phyloP scores from a whole-genome alignment of 2,888 invertebrate species.

The Nemotelus pantherinus region DNA sequence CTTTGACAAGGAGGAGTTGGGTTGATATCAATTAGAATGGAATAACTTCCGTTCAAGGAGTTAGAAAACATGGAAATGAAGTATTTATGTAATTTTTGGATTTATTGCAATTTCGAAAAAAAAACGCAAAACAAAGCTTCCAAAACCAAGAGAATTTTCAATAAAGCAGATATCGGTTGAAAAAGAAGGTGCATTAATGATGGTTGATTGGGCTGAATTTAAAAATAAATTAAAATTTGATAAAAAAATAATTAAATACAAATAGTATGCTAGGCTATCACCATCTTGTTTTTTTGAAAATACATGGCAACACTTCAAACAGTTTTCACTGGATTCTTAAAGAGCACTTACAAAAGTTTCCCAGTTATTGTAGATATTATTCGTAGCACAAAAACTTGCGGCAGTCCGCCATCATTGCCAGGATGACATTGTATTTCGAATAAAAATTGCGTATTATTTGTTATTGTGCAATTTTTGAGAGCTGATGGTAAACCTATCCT shows the following conservation, averaged over 20 bases:
- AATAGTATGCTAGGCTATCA: background rate
- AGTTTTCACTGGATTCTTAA: too few relatives aligned
- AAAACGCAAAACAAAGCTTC: too few relatives aligned
- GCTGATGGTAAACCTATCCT: constrained; percentile 77
- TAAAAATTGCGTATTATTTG: constrained; percentile 77
- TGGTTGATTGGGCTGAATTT: background rate
- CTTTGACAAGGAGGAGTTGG: too few relatives aligned
- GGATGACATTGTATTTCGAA: constrained; percentile 78
- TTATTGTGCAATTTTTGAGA: constrained; percentile 79
- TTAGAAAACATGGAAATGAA: too few relatives aligned
- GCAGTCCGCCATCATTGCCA: constrained; percentile 83
- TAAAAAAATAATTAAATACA: background rate
- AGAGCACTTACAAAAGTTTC: constrained; percentile 46
- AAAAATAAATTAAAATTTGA: constrained; percentile 5
- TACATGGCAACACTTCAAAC: background rate
- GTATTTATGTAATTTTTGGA: too few relatives aligned
- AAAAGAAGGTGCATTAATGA: too few relatives aligned
- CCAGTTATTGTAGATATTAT: constrained; percentile 64
- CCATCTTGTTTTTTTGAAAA: background rate
- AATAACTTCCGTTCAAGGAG: too few relatives aligned
- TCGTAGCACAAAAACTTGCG: constrained; percentile 80
- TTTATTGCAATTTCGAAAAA: too few relatives aligned
- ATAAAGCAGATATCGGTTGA: too few relatives aligned
- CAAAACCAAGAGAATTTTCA: too few relatives aligned
- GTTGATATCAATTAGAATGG: too few relatives aligned